Evolutionary conservation across 2,888 invertebrate genomes (phyloP).

Genomic region (Aleiodes testaceus): DNA sequence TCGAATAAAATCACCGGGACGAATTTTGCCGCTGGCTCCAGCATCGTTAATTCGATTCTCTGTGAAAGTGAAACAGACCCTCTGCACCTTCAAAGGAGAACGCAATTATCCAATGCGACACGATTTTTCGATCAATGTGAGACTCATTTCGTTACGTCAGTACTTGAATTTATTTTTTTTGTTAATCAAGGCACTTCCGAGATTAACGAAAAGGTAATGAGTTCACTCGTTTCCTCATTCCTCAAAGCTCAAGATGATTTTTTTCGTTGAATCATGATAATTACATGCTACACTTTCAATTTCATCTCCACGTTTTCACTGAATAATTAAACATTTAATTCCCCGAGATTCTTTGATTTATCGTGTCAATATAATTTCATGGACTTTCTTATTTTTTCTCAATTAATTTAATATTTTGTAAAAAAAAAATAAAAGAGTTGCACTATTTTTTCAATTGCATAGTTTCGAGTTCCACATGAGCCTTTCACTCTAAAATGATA

Average conservation of each 20-base stretch:
- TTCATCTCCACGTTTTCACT: conserved; percentile 9
- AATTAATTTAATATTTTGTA: no score
- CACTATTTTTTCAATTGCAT: not conserved
- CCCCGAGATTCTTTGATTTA: conserved; percentile 2
- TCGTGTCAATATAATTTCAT: not conserved
- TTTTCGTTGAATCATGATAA: not conserved
- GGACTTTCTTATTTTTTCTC: conserved; percentile 1
- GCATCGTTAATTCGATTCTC: conserved; percentile 49
- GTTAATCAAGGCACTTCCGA: not conserved
- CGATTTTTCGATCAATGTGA: conserved; percentile 12
- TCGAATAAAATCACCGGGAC: conserved; percentile 20
- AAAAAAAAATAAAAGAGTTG: no score
- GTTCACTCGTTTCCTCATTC: conserved; percentile 5
- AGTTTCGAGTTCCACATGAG: not conserved
- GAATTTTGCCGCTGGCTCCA: conserved; percentile 33
- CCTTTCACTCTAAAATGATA: conserved; percentile 17
- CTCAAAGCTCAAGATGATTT: not conserved
- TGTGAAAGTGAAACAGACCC: conserved; percentile 47
- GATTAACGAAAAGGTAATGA: not conserved
- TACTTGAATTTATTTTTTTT: not conserved
- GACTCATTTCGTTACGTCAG: conserved; percentile 7
- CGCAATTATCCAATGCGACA: not conserved
- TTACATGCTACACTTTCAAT: conserved; percentile 15
- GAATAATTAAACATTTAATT: not conserved
- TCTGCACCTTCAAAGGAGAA: conserved; percentile 24